These are phyloP conservation scores for Anoplius nigerrimus DNA, from an alignment of 2,888 invertebrate genomes.

Conservation along the genomic window DNA sequence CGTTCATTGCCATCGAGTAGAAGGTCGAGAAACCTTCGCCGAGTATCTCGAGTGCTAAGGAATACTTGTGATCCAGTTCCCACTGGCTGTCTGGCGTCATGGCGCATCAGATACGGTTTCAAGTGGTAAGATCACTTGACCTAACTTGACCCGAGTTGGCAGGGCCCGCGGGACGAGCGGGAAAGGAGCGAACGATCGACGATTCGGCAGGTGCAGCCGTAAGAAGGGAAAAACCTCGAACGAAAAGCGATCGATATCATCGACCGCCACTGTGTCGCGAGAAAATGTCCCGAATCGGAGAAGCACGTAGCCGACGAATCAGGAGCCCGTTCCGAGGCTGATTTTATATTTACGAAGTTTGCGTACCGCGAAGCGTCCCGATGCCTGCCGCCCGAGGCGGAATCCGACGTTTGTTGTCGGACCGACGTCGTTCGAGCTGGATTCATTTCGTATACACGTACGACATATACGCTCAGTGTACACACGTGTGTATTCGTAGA, in stretches of 20 bases:
- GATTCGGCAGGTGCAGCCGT: constrained; percentile 36
- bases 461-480: no score
- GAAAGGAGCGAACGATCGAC: constrained; percentile 27
- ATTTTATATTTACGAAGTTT: no score
- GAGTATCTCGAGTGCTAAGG: constrained; percentile 18
- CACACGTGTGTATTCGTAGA: no score
- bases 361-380: no score
- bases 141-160: constrained; percentile 45
- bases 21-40: constrained; percentile 10
- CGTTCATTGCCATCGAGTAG: no score
- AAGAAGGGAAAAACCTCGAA: no score
- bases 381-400: no score
- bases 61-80: constrained; percentile 31
- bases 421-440: no score
- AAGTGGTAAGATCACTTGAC: constrained; percentile 57
- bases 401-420: no score
- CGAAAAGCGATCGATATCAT: constrained; percentile 5
- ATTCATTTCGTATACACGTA: no score
- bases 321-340: no score
- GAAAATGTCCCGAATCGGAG: not conserved
- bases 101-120: constrained; percentile 49
- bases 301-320: no score
- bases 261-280: not conserved
- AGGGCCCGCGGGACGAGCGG: constrained; percentile 24
- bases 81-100: constrained; percentile 31